Evolutionary conservation across 2,888 invertebrate genomes (phyloP).

Genomic region (Apocheima hispidaria): DNA sequence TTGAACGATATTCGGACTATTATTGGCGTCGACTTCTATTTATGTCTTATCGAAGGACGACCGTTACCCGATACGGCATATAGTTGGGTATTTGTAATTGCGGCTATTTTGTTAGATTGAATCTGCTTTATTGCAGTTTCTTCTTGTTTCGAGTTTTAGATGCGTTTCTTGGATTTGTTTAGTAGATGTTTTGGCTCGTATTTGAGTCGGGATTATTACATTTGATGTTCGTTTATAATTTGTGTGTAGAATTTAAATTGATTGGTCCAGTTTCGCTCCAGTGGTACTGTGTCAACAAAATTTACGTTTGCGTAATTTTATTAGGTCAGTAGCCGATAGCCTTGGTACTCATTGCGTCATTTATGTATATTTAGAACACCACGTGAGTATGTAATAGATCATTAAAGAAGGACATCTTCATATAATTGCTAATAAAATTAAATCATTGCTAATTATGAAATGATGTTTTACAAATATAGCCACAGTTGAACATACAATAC

Average conservation of each 20-base stretch:
- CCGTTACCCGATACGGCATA: constrained; percentile 69
- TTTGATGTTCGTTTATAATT: constrained; percentile 56
- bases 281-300: constrained; percentile 47
- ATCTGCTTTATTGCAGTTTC: constrained; percentile 67
- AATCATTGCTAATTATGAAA: constrained; percentile 43
- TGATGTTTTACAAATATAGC: constrained; percentile 40
- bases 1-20: constrained; percentile 79
- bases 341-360: constrained; percentile 4
- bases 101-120: constrained; percentile 76
- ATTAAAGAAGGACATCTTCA: constrained; percentile 44
- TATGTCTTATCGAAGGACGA: constrained; percentile 74
- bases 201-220: constrained; percentile 57
- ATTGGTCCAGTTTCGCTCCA: constrained; percentile 54
- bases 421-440: constrained; percentile 47
- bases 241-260: constrained; percentile 67
- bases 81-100: constrained; percentile 79
- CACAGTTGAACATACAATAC: constrained; percentile 44
- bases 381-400: constrained; percentile 20
- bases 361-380: background rate
- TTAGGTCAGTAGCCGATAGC: constrained; percentile 27
- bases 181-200: constrained; percentile 51
- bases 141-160: constrained; percentile 54
- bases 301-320: constrained; percentile 36
- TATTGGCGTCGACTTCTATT: constrained; percentile 73
- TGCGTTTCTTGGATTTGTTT: constrained; percentile 37